Percentiles rank a stretch among this genome's conserved stretches.
Evolutionary conservation across 2,113 vertebrate genomes (phyloP).

Genomic region (Delphinapterus leucas): DNA sequence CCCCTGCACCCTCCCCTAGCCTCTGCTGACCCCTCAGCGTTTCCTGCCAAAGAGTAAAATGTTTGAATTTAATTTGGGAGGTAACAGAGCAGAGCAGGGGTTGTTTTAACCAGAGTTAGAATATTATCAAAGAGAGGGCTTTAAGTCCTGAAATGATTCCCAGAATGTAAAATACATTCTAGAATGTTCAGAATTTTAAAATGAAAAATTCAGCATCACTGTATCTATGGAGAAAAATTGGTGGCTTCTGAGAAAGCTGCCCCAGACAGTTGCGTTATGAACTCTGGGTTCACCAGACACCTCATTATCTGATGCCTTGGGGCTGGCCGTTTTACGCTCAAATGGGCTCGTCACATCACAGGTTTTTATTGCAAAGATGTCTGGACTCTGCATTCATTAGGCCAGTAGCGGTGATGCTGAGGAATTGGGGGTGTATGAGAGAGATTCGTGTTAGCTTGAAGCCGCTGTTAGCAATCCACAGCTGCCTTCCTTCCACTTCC

Average conservation of each 20-base stretch:
- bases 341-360: neutral
- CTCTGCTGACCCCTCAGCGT: neutral
- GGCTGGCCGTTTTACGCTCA: neutral
- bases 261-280: neutral
- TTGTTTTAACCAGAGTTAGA: neutral
- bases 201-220: neutral
- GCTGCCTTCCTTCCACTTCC: neutral
- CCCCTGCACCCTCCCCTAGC: neutral
- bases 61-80: neutral
- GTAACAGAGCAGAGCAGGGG: neutral
- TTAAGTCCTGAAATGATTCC: neutral
- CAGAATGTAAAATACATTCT: conserved; percentile 25
- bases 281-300: neutral
- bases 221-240: neutral
- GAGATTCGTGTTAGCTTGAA: neutral
- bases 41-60: neutral
- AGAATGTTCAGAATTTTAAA: conserved; percentile 3
- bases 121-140: conserved; percentile 1
- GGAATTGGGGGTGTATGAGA: neutral
- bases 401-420: neutral
- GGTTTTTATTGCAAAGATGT: neutral
- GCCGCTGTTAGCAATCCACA: neutral
- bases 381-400: neutral
- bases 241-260: conserved; percentile 25
- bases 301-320: neutral